These are phyloP conservation scores for Probaryconus sp. DNA, from an alignment of 1,140 invertebrate genomes.

Conservation along the genomic window DNA sequence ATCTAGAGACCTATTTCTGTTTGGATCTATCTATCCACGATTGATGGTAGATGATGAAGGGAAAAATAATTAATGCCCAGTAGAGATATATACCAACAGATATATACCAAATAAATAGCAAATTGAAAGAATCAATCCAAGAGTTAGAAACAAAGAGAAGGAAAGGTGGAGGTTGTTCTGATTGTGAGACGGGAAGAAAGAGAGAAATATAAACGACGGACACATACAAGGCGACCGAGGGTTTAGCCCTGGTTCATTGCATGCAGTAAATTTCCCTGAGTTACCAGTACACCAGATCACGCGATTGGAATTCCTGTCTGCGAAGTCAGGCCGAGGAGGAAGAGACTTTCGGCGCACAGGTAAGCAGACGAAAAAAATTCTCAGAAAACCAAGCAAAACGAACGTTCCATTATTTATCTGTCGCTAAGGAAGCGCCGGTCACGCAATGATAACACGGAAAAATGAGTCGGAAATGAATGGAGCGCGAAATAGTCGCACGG, in stretches of 20 bases:
- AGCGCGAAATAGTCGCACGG: conserved; percentile 50
- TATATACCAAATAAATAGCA: too few species aligned
- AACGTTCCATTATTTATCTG: conserved; percentile 64
- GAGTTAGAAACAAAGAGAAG: conserved; percentile 8
- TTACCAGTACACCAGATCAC: conserved; percentile 66
- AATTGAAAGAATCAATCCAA: too few species aligned
- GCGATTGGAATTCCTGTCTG: conserved; percentile 65
- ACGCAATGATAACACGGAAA: conserved; percentile 63
- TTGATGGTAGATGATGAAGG: conserved; percentile 19
- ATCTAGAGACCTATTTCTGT: conserved; percentile 14
- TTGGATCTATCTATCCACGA: too few species aligned
- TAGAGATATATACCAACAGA: too few species aligned
- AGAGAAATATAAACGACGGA: conserved; percentile 24
- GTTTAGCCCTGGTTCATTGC: conserved; percentile 68
- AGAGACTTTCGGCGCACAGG: conserved; percentile 50
- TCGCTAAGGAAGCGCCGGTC: conserved; percentile 45
- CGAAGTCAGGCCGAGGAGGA: conserved; percentile 58
- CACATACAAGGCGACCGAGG: conserved; percentile 41
- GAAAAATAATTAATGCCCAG: too few species aligned
- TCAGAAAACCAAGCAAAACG: conserved; percentile 53
- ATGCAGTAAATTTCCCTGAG: conserved; percentile 74
- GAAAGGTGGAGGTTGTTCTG: neutral
- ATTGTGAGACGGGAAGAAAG: conserved; percentile 23
- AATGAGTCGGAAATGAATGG: conserved; percentile 40
- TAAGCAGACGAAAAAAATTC: conserved; percentile 52